Evolutionary conservation across 2,113 vertebrate genomes (phyloP).

Genomic region (Gallinago media): DNA sequence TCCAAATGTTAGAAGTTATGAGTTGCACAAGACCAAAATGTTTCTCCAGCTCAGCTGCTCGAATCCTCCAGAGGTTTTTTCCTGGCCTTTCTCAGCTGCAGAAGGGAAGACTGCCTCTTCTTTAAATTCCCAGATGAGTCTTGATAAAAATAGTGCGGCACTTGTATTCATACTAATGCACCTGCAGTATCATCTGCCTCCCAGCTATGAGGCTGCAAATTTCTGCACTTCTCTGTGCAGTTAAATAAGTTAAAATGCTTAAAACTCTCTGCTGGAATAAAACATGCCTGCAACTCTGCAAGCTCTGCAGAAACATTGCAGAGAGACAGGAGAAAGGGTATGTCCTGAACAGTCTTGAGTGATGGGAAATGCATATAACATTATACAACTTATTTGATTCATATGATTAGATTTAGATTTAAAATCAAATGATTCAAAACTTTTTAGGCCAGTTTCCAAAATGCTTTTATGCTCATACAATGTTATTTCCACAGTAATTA

Average conservation of each 20-base stretch:
- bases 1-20: not conserved
- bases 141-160: conserved; percentile 48
- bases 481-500: not conserved
- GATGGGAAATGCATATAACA: not conserved
- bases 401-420: not conserved
- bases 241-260: conserved; percentile 1
- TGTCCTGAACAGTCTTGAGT: not conserved
- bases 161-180: conserved; percentile 3
- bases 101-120: not conserved
- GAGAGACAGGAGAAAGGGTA: not conserved
- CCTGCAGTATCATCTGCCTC: conserved; percentile 50
- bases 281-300: not conserved
- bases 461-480: not conserved
- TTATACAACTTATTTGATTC: not conserved
- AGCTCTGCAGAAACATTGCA: not conserved
- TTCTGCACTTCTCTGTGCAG: conserved; percentile 4
- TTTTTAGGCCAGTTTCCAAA: not conserved
- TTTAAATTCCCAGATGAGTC: conserved; percentile 55
- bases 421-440: not conserved
- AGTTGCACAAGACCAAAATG: conserved; percentile 1
- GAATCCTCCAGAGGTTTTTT: conserved; percentile 7
- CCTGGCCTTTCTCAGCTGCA: conserved; percentile 25
- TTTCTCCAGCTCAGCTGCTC: conserved; percentile 39
- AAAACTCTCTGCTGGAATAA: not conserved
- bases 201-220: conserved; percentile 36